These are phyloP conservation scores for Halcyon chelicuti DNA, from an alignment of 2,797 vertebrate genomes.

Conservation along the genomic window DNA sequence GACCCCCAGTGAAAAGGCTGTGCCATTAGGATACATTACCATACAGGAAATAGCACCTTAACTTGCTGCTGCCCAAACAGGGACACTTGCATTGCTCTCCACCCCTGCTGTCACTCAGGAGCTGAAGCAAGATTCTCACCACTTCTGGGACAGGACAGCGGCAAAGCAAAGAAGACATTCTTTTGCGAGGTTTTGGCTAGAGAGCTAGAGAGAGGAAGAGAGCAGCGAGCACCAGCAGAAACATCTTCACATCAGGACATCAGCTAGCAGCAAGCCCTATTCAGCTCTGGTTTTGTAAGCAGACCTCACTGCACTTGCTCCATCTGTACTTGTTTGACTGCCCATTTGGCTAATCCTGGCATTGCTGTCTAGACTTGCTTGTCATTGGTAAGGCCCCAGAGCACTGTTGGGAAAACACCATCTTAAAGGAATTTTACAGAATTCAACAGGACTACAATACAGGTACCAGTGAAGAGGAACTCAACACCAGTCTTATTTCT, in stretches of 20 bases:
- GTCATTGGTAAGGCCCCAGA: fast-evolving
- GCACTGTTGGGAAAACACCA: background rate
- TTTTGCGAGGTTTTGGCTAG: background rate
- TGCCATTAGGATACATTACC: background rate
- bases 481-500: background rate
- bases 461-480: background rate
- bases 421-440: background rate
- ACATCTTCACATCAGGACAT: background rate
- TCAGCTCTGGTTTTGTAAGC: background rate
- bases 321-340: background rate
- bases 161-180: background rate
- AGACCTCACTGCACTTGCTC: background rate
- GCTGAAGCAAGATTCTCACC: background rate
- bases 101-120: background rate
- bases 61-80: background rate
- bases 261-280: background rate
- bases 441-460: background rate
- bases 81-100: background rate
- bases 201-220: background rate
- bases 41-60: background rate
- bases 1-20: background rate
- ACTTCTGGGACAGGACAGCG: background rate
- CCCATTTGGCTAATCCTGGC: background rate
- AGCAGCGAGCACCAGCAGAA: background rate
- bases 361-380: background rate